These are phyloP conservation scores for Nemapogon koenigi DNA, from an alignment of 2,888 invertebrate genomes.

Conservation along the genomic window DNA sequence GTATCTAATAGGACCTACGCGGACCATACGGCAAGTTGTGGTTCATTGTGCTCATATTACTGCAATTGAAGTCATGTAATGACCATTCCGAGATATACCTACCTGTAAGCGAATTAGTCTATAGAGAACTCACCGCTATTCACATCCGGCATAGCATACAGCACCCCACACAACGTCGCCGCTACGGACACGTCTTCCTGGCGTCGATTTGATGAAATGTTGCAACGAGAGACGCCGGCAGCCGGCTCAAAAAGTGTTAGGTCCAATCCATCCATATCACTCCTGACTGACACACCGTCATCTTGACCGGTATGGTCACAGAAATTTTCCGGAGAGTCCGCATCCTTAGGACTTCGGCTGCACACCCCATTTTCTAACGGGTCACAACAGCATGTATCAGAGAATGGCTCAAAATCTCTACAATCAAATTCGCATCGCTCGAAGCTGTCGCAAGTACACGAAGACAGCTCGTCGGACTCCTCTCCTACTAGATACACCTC, in stretches of 20 bases:
- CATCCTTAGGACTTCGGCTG: slow-evolving; percentile 56
- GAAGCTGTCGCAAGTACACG: slow-evolving; percentile 61
- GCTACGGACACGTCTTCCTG: slow-evolving; percentile 27
- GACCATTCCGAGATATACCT: slow-evolving; percentile 30
- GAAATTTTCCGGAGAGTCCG: slow-evolving; percentile 54
- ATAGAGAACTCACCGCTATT: slow-evolving; percentile 39
- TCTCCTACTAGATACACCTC: slow-evolving; percentile 45
- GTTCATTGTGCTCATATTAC: slow-evolving; percentile 35
- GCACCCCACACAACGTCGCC: slow-evolving; percentile 43
- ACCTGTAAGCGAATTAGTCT: slow-evolving; percentile 28
- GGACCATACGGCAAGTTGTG: slow-evolving; percentile 30
- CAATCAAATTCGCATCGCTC: slow-evolving; percentile 65
- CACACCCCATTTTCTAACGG: slow-evolving; percentile 55
- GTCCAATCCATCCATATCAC: slow-evolving; percentile 73
- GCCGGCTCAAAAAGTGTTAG: slow-evolving; percentile 71
- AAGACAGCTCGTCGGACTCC: slow-evolving; percentile 57
- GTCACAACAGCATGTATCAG: slow-evolving; percentile 67
- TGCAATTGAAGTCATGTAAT: slow-evolving; percentile 37
- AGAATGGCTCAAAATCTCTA: slow-evolving; percentile 64
- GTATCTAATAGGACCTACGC: slow-evolving; percentile 53
- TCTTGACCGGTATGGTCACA: slow-evolving; percentile 43
- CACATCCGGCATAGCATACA: slow-evolving; percentile 39
- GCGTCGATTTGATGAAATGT: slow-evolving; percentile 13
- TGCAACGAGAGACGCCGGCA: slow-evolving; percentile 30
- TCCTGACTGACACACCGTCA: slow-evolving; percentile 49